These are phyloP conservation scores for Lethrus apterus DNA, from an alignment of 1,140 invertebrate genomes.

Conservation along the genomic window DNA sequence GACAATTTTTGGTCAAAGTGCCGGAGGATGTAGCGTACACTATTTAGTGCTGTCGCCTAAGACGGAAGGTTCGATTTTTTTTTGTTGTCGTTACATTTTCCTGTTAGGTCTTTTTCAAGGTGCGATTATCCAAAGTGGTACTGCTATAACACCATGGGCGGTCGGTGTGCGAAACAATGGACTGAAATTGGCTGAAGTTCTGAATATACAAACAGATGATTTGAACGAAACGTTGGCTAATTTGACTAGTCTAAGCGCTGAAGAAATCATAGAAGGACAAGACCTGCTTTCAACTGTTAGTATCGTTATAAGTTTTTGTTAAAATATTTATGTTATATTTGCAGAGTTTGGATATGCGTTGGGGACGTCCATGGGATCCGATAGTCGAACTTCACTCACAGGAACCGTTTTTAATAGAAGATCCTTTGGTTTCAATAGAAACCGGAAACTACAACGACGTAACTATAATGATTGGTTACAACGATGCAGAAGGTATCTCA, in stretches of 20 bases:
- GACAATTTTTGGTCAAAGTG: neutral
- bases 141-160: constrained; percentile 3
- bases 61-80: too few relatives aligned
- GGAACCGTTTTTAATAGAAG: constrained; percentile 1
- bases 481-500: constrained; percentile 5
- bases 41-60: too few relatives aligned
- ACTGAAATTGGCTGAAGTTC: neutral
- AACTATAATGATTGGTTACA: constrained; percentile 8
- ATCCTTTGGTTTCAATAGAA: neutral
- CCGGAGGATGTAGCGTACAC: neutral
- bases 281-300: too few relatives aligned
- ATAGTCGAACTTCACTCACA: neutral
- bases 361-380: constrained; percentile 2
- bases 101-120: constrained; percentile 2
- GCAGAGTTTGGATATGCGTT: too few relatives aligned
- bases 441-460: constrained; percentile 4
- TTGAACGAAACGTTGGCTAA: neutral
- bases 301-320: too few relatives aligned
- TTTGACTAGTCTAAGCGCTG: neutral
- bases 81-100: too few relatives aligned
- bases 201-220: constrained; percentile 1
- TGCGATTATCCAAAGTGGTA: constrained; percentile 10
- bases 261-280: too few relatives aligned
- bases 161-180: constrained; percentile 6
- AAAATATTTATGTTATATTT: neutral